Evolutionary conservation across 2,113 vertebrate genomes (phyloP).

Genomic region (Tenrec ecaudatus): DNA sequence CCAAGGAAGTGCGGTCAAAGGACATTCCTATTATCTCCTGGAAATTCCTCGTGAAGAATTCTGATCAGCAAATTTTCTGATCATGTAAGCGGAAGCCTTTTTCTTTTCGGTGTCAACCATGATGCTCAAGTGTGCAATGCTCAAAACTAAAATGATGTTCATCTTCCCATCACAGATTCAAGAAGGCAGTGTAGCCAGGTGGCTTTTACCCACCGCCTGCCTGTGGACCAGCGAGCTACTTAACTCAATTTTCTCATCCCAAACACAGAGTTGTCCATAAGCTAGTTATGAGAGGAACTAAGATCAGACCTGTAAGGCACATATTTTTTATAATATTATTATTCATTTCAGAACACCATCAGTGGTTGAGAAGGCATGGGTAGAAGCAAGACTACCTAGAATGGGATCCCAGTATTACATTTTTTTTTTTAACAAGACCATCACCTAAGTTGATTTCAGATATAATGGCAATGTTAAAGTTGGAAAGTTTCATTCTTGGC

Average conservation of each 20-base stretch:
- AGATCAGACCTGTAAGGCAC: not conserved
- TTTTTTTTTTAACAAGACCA: too few relatives aligned
- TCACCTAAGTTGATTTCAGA: too few relatives aligned
- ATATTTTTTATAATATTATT: not conserved
- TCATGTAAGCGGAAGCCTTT: not conserved
- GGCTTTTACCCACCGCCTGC: too few relatives aligned
- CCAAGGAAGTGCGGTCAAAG: not conserved
- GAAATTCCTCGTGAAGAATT: not conserved
- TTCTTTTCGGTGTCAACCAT: not conserved
- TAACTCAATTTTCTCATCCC: not conserved
- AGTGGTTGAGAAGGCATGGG: not conserved
- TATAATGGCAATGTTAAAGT: too few relatives aligned
- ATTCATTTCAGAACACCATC: not conserved
- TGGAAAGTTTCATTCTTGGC: too few relatives aligned
- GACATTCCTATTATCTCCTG: not conserved
- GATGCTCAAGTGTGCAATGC: not conserved
- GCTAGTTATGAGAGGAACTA: not conserved
- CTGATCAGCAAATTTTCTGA: not conserved
- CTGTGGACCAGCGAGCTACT: not conserved
- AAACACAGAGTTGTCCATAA: not conserved
- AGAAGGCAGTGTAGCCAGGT: not conserved
- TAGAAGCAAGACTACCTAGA: not conserved
- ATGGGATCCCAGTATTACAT: not conserved
- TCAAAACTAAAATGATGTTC: not conserved
- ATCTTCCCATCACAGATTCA: not conserved